Conservation (phyloP, 2,113 vertebrate genomes). For the Festucalex cinctus region DNA sequence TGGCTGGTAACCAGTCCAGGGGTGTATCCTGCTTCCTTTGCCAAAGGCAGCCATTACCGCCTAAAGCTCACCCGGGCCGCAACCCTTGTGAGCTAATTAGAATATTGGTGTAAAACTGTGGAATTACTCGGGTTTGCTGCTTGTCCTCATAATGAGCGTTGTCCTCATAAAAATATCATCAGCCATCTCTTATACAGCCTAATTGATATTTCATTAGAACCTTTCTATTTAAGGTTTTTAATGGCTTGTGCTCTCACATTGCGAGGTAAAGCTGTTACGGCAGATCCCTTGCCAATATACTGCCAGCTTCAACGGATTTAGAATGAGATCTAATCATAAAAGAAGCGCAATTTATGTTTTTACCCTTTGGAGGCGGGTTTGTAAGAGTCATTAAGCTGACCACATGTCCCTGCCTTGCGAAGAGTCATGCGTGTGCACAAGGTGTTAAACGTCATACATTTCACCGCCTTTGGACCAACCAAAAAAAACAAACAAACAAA, state of each 20-base stretch:
- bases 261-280: constrained; percentile 34
- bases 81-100: constrained; percentile 65
- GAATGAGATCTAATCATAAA: constrained; percentile 47
- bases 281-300: constrained; percentile 51
- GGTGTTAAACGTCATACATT: constrained; percentile 4
- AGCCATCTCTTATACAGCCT: constrained; percentile 61
- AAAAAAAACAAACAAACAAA: too few relatives aligned
- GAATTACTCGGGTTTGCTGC: constrained; percentile 51
- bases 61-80: not conserved
- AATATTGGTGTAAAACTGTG: constrained; percentile 59
- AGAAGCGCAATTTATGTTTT: constrained; percentile 57
- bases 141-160: constrained; percentile 63
- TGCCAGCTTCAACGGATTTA: constrained; percentile 43
- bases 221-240: constrained; percentile 69
- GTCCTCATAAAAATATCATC: constrained; percentile 56
- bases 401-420: constrained; percentile 36
- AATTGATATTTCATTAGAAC: constrained; percentile 76
- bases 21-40: too few relatives aligned
- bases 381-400: constrained; percentile 65
- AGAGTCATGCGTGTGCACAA: constrained; percentile 13
- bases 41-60: not conserved
- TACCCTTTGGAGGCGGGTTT: constrained; percentile 68
- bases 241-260: constrained; percentile 48
- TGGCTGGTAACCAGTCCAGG: not conserved
- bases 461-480: not conserved